A percentile compares a stretch with the other conserved stretches of the same genome.
Conservation (phyloP, 37 sponge, comb jelly and placozoan genomes). For the Petrosia ficiformis region DNA sequence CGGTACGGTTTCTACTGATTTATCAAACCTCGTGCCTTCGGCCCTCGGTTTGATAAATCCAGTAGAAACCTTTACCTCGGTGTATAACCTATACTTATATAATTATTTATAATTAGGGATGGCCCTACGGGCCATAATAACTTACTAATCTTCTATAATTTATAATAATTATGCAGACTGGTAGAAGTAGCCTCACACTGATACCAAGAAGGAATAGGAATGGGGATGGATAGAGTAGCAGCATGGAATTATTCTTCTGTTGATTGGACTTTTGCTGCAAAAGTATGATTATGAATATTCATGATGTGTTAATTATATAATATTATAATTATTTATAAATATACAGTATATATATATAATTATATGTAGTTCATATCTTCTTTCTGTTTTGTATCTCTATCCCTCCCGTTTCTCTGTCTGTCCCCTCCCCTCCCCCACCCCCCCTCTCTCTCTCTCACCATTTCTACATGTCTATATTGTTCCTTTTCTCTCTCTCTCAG, state of each 20-base stretch:
- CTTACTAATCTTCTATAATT: not conserved
- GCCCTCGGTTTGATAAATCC: too few species aligned
- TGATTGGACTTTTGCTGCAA: conserved; percentile 62
- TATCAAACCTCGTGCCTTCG: too few species aligned
- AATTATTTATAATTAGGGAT: too few species aligned
- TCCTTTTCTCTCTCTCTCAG: conserved; percentile 33
- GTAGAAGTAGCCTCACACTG: not conserved
- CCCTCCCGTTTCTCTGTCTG: too few species aligned
- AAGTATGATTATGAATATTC: conserved; percentile 10
- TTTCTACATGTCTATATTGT: too few species aligned
- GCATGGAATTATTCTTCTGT: conserved; percentile 55
- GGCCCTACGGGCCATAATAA: not conserved
- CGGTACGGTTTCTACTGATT: too few species aligned
- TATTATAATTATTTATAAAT: not conserved
- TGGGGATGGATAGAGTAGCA: not conserved
- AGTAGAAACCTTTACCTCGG: too few species aligned
- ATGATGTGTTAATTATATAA: not conserved
- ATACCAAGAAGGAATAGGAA: not conserved
- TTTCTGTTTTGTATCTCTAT: not conserved
- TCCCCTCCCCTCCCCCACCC: too few species aligned
- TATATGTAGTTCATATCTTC: too few species aligned
- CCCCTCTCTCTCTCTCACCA: too few species aligned
- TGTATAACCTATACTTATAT: too few species aligned
- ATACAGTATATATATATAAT: too few species aligned
- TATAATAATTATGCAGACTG: not conserved